phyloP scores from a whole-genome alignment of 2,888 invertebrate genomes.

The Oscheius sp. region DNA sequence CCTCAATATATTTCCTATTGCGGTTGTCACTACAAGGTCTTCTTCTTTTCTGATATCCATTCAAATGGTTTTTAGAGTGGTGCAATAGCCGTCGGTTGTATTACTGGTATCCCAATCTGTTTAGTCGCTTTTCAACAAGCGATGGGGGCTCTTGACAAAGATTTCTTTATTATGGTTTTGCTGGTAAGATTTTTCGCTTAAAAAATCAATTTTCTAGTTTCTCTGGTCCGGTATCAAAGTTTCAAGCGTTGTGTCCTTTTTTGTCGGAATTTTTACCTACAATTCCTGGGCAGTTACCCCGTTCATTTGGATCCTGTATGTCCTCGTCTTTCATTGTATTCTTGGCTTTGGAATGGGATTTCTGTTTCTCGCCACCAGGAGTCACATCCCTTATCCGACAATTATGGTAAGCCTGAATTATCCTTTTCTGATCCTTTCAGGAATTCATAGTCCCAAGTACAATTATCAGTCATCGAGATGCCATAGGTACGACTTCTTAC shows the following conservation, averaged over 20 bases:
- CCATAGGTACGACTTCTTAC: no score
- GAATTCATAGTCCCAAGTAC: no score
- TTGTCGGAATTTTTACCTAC: neutral
- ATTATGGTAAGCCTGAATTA: no score
- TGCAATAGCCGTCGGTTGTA: neutral
- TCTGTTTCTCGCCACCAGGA: neutral
- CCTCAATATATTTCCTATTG: neutral
- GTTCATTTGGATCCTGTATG: neutral
- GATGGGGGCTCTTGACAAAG: neutral
- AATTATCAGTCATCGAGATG: no score
- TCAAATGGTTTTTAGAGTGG: neutral
- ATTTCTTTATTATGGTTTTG: neutral
- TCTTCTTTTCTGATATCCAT: neutral
- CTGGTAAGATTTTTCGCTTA: neutral
- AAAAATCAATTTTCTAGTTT: neutral
- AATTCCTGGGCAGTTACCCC: neutral
- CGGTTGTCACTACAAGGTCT: neutral
- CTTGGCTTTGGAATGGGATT: neutral
- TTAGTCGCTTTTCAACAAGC: neutral
- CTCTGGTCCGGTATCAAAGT: neutral
- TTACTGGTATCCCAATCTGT: neutral
- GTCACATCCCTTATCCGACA: no score
- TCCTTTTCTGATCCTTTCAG: no score
- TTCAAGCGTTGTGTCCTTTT: neutral
- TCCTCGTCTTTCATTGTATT: no score